Conservation (phyloP, 2,113 vertebrate genomes). For the Stigmatopora argus region DNA sequence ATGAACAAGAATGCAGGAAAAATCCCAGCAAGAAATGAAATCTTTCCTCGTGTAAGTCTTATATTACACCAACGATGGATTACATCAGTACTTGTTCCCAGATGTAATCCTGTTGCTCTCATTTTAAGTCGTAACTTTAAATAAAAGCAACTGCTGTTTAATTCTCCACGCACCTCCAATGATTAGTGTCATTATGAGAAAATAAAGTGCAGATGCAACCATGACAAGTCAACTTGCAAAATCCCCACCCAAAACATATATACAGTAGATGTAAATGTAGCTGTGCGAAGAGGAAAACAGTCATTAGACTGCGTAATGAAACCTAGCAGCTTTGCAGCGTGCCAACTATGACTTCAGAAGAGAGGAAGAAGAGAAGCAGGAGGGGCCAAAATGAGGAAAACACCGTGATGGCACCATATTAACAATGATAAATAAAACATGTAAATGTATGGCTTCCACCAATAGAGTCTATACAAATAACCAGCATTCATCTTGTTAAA, state of each 20-base stretch:
- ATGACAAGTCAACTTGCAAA: conserved; percentile 6
- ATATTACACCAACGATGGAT: conserved; percentile 1
- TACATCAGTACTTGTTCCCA: conserved; percentile 2
- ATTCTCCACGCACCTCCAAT: conserved; percentile 1
- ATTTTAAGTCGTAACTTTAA: not conserved
- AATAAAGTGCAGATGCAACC: not conserved
- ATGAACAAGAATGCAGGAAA: not conserved
- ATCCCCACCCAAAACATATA: conserved; percentile 16
- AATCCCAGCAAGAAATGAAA: conserved; percentile 1
- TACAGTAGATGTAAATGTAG: conserved; percentile 28
- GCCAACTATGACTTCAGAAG: conserved; percentile 62
- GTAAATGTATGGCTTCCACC: conserved; percentile 20
- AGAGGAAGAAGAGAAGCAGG: conserved; percentile 21
- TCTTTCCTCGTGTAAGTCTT: not conserved
- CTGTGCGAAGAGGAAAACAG: conserved; percentile 59
- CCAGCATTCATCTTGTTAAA: conserved; percentile 12
- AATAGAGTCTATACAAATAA: conserved; percentile 21
- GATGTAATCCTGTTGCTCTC: not conserved
- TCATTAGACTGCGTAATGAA: conserved; percentile 44
- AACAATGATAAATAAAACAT: conserved; percentile 32
- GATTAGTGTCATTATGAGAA: conserved; percentile 3
- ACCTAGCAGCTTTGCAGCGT: conserved; percentile 37
- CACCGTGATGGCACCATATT: conserved; percentile 28
- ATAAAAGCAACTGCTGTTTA: not conserved
- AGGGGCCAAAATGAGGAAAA: conserved; percentile 5